These are phyloP conservation scores for Acanthurus lineatus DNA, from an alignment of 2,797 vertebrate species.

Conservation along the genomic window DNA sequence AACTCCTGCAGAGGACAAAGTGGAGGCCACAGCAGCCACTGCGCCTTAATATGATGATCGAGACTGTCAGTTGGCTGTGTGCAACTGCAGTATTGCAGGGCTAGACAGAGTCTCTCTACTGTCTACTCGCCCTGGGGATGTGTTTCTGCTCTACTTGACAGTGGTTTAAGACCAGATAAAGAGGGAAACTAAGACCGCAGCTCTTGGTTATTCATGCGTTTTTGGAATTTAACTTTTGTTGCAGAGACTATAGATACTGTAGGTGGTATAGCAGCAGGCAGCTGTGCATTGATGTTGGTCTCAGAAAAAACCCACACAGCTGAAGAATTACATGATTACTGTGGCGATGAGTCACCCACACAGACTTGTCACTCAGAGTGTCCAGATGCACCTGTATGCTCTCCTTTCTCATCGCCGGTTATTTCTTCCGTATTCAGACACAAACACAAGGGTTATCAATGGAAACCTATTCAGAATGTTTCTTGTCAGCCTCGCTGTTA, in stretches of 20 bases:
- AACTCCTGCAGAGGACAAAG: conserved; percentile 48
- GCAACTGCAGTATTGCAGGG: conserved; percentile 36
- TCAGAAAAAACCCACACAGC: conserved; percentile 45
- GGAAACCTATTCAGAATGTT: conserved; percentile 25
- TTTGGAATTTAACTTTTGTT: conserved; percentile 51
- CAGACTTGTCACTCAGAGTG: conserved; percentile 56
- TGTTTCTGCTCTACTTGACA: conserved; percentile 69
- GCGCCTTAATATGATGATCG: conserved; percentile 60
- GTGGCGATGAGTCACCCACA: conserved; percentile 51
- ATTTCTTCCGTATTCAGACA: conserved; percentile 29
- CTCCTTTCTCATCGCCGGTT: neutral
- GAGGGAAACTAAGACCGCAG: conserved; percentile 39
- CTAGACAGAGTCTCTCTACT: conserved; percentile 45
- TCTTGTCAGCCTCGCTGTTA: conserved; percentile 25
- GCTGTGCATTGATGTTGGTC: conserved; percentile 34
- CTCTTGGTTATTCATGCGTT: conserved; percentile 51
- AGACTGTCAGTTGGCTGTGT: conserved; percentile 51
- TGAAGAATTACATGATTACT: conserved; percentile 48
- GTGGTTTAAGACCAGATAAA: conserved; percentile 43
- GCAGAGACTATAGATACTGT: conserved; percentile 15
- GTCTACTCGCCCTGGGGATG: conserved; percentile 49
- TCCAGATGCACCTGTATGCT: conserved; percentile 42
- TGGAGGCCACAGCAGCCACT: conserved; percentile 39
- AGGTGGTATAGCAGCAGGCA: conserved; percentile 27
- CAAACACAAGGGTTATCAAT: conserved; percentile 36